phyloP scores from a whole-genome alignment of 1,140 invertebrate genomes.

The Alviniconcha marisindica region DNA sequence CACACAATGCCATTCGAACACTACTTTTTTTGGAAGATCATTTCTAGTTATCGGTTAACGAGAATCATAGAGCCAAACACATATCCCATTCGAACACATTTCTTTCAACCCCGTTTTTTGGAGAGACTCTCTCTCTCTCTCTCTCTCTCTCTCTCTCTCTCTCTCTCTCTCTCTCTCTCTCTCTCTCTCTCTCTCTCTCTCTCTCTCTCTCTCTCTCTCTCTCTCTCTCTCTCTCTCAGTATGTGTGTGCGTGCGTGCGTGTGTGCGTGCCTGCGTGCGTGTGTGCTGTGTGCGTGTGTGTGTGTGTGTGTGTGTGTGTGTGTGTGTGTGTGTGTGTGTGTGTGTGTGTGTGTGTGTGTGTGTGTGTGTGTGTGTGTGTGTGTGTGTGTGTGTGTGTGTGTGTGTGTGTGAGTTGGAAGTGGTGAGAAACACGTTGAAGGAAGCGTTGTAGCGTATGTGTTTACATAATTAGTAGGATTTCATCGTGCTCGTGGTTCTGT shows the following conservation, averaged over 20 bases:
- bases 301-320: constrained; percentile 33
- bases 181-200: neutral
- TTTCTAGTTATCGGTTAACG: too few species aligned
- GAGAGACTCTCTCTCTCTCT: constrained; percentile 9
- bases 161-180: constrained; percentile 10
- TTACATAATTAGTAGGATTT: neutral
- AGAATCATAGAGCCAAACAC: too few species aligned
- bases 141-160: neutral
- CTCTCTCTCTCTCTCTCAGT: neutral
- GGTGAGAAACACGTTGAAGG: too few species aligned
- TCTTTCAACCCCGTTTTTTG: neutral
- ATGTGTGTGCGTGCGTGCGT: constrained; percentile 6
- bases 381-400: neutral
- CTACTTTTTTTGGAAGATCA: too few species aligned
- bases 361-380: neutral
- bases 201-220: neutral
- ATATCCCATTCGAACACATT: neutral
- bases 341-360: constrained; percentile 6
- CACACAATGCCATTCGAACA: too few species aligned
- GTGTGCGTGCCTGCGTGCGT: neutral
- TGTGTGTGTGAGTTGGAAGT: neutral
- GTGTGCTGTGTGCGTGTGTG: neutral
- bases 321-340: constrained; percentile 28
- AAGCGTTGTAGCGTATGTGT: too few species aligned
- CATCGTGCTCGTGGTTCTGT: neutral